phyloP scores from a whole-genome alignment of 2,888 invertebrate genomes.

The Lithophane socia region DNA sequence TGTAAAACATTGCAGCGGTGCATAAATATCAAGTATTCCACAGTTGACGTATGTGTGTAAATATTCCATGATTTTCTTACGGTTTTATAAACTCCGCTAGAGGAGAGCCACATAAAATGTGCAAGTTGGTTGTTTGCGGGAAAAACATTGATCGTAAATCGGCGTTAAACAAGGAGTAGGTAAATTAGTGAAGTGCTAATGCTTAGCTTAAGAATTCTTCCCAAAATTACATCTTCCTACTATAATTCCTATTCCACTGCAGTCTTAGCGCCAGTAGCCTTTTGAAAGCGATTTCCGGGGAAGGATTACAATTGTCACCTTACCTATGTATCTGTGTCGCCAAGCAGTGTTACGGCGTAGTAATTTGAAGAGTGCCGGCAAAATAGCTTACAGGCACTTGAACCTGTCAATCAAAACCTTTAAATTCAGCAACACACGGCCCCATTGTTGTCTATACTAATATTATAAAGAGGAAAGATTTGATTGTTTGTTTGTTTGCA shows the following conservation, averaged over 20 bases:
- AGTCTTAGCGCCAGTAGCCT: not conserved
- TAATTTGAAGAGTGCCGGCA: not conserved
- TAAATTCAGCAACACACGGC: not conserved
- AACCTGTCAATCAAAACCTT: too few species aligned
- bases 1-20: slow-evolving; percentile 47
- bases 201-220: not conserved
- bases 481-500: too few species aligned
- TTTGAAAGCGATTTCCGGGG: not conserved
- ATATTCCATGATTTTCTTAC: slow-evolving; percentile 51
- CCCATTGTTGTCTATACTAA: too few species aligned
- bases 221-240: not conserved
- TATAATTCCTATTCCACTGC: not conserved
- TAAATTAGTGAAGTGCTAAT: slow-evolving; percentile 28
- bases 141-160: slow-evolving; percentile 73
- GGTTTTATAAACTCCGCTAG: slow-evolving; percentile 46
- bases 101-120: slow-evolving; percentile 59
- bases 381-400: not conserved
- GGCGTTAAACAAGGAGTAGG: slow-evolving; percentile 57
- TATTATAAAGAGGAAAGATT: too few species aligned
- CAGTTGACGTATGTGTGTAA: slow-evolving; percentile 50
- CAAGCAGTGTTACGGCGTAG: not conserved
- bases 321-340: not conserved
- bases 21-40: slow-evolving; percentile 40
- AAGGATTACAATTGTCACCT: not conserved
- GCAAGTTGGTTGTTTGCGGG: slow-evolving; percentile 67